A percentile compares a stretch with the other conserved stretches of the same genome.
Evolutionary conservation across 1,140 invertebrate genomes (phyloP).

Genomic region (Pseudomyrmex dendroicus): DNA sequence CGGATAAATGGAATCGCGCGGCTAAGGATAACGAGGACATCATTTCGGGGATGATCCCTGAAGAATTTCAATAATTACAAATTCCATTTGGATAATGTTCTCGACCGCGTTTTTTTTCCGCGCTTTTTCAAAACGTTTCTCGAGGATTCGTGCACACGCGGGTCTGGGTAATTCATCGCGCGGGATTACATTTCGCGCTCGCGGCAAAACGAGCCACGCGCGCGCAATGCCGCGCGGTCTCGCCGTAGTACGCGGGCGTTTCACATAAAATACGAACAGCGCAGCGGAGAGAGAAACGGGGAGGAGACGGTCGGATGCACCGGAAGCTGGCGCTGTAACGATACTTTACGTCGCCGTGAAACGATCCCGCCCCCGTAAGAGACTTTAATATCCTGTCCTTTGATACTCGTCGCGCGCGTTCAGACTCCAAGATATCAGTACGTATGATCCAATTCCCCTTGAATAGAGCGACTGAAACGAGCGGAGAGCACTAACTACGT

Average conservation of each 20-base stretch:
- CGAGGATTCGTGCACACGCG: neutral
- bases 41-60: slow-evolving; percentile 3
- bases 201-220: neutral
- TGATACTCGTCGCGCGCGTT: slow-evolving; percentile 69
- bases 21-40: slow-evolving; percentile 42
- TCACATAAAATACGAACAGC: slow-evolving; percentile 55
- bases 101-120: neutral
- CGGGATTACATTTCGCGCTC: slow-evolving; percentile 25
- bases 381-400: slow-evolving; percentile 77
- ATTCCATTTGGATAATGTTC: slow-evolving; percentile 45
- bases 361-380: slow-evolving; percentile 38
- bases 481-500: slow-evolving; percentile 41
- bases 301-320: slow-evolving; percentile 12
- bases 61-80: slow-evolving; percentile 59
- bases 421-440: slow-evolving; percentile 61
- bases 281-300: no score
- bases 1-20: slow-evolving; percentile 27
- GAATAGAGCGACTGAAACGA: slow-evolving; percentile 64
- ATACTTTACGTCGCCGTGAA: slow-evolving; percentile 60
- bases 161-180: slow-evolving; percentile 22
- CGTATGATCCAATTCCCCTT: slow-evolving; percentile 70
- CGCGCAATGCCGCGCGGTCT: slow-evolving; percentile 32
- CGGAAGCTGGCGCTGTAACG: slow-evolving; percentile 47
- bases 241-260: slow-evolving; percentile 26
- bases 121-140: neutral